Percentiles rank a stretch among this genome's conserved stretches.
These are phyloP conservation scores for Prosapia bicincta DNA, from an alignment of 2,888 invertebrate genomes.

Conservation along the genomic window DNA sequence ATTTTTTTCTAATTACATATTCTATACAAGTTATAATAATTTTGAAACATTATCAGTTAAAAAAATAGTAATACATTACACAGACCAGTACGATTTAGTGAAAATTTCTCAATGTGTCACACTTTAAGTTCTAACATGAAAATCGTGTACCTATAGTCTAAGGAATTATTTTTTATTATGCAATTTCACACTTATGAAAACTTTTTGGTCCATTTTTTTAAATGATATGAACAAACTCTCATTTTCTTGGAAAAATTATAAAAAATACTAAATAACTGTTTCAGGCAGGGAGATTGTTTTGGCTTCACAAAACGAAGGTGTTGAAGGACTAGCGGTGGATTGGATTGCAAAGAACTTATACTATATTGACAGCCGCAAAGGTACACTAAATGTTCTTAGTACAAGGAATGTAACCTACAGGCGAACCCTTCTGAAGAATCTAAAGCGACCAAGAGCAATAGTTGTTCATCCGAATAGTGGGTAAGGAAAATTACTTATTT, in stretches of 20 bases:
- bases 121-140: too few species aligned
- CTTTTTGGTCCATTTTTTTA: too few species aligned
- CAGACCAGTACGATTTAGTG: too few species aligned
- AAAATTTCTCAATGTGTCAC: too few species aligned
- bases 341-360: slow-evolving; percentile 95
- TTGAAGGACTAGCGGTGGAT: slow-evolving; percentile 92
- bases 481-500: slow-evolving; percentile 35
- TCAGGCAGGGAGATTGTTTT: slow-evolving; percentile 76
- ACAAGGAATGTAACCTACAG: slow-evolving; percentile 81
- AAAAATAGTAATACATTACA: too few species aligned
- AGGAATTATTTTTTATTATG: too few species aligned
- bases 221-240: background rate
- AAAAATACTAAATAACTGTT: slow-evolving; percentile 16
- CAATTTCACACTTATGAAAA: too few species aligned
- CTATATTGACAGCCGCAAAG: slow-evolving; percentile 92
- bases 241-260: background rate
- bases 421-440: slow-evolving; percentile 76
- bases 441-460: slow-evolving; percentile 92
- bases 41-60: too few species aligned
- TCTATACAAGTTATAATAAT: too few species aligned
- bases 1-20: too few species aligned
- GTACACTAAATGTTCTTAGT: slow-evolving; percentile 88
- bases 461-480: slow-evolving; percentile 96
- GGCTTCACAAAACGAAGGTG: slow-evolving; percentile 95
- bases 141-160: too few species aligned